These are phyloP conservation scores for Talpa occidentalis DNA, from an alignment of 2,113 vertebrate genomes.

Conservation along the genomic window DNA sequence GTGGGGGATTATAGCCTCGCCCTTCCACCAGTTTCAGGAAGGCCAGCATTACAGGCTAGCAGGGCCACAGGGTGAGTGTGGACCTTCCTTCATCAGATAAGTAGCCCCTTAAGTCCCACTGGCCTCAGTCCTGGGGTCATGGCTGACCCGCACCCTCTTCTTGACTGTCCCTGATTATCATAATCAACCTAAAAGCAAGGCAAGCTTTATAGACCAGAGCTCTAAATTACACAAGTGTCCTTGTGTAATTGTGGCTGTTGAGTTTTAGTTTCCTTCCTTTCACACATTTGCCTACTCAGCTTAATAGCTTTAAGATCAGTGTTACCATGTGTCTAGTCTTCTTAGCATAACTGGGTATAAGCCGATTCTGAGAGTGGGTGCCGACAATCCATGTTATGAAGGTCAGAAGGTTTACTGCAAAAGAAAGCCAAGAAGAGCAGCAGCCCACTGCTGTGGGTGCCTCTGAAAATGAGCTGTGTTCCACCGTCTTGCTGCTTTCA, in stretches of 20 bases:
- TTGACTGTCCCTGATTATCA: not conserved
- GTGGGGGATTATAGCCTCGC: not conserved
- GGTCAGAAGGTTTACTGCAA: constrained; percentile 40
- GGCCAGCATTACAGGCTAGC: not conserved
- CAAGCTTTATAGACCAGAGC: not conserved
- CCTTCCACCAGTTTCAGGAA: not conserved
- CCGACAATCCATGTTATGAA: constrained; percentile 15
- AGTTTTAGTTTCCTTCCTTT: not conserved
- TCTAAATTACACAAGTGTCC: too few relatives aligned
- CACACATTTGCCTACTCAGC: not conserved
- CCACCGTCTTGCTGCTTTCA: not conserved
- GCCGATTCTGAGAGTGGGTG: constrained; percentile 78
- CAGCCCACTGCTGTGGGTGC: not conserved
- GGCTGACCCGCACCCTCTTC: not conserved
- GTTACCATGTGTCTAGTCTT: constrained; percentile 69
- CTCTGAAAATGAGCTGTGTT: not conserved
- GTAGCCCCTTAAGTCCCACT: not conserved
- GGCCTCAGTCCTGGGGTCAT: not conserved
- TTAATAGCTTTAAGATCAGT: constrained; percentile 67
- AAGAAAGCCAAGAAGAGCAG: constrained; percentile 27
- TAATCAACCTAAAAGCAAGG: not conserved
- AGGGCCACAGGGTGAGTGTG: not conserved
- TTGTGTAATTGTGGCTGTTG: not conserved
- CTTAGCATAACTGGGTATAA: constrained; percentile 80
- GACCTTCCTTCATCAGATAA: not conserved